Base-by-base conservation (phyloP, 1,140 invertebrate genomes). In the Metaphire vulgaris region DNA sequence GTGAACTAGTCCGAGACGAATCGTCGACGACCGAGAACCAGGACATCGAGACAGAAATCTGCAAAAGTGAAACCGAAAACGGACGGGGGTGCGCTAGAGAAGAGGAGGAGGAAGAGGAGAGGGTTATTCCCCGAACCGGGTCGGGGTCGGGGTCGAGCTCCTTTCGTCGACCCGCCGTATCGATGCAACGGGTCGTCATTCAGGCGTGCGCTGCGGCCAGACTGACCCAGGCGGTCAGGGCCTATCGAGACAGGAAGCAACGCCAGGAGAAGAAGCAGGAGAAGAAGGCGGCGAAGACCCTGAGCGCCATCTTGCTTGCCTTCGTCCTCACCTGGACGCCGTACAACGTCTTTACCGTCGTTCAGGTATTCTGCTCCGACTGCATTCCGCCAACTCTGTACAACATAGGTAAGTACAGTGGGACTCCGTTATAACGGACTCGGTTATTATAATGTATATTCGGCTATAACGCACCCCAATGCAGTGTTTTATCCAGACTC, bases 281-380 rank as follows among this genome's bases (percentile, higher is more conserved):
- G 80, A 92, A 93, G 77, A 99, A 99, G 88, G 98, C 98, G 6
- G 98, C 98, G 0, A 99, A 99, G 86, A 99, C 97, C 0, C 86
- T 99, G 66, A 97, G 83, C 69, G 97, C 97, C 76, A 99, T 99
- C 79, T 88, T 99, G 77, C 86, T 98, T 74, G 96, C 96, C 69
- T 99, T 99, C 87, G 97, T 99, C 79, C 91, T 99, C 80, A 99
- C 97, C 1, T 99, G 97, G 97, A 96, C 95, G 66, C 97, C 97
- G 69, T 99, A 99, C 87, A 99, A 98, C 85, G 95, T 99, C 64
- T 83, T 83, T 74, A 84, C 87, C 21, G 82, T 88, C 2, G 80
- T 85, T 15, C 82, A 87, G 76, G 82, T 84, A 1, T 88, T 88
- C 79, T 88, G 84, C 81, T 78, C 82, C 14, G 79, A 79, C n/a